Base-by-base conservation (phyloP, 2,888 invertebrate genomes). In the Tenthredo amoena region DNA sequence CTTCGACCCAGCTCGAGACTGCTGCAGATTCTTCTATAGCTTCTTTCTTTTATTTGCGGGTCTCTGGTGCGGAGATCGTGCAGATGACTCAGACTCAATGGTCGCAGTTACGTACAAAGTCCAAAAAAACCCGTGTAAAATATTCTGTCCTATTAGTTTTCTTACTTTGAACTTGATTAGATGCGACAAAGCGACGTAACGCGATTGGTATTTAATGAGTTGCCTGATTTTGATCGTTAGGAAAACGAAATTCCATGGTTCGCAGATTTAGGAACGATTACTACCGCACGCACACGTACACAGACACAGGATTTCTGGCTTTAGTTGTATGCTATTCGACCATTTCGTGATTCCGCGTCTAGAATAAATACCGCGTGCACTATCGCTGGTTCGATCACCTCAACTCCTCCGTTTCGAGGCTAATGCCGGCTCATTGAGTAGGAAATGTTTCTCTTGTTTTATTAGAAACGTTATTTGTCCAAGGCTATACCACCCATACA, bases 371-470 rank as follows among this genome's bases (percentile, higher is more conserved):
- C n/a, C 37, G 40, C 77, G 79, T 21, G n/a, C 12, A 37, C 77
- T 77, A 81, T 81, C 81, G 81, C 62, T 5, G 12, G 81, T 40
- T 81, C 81, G 81, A 81, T 81, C 81, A 40, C 40, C 81, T 58
- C 37, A 62, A 81, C 58, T 37, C 62, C 81, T 62, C 21, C 26
- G 77, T 77, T 77, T 74, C 77, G 47, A 55, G 77, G 77, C 55
- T 77, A 77, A 55, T 26, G 62, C 58, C 40, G 62, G 7, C 62
- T 62, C 81, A 40, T 37, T 26, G 62, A 77, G 81, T 40, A 81
- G n/a, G 81, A 81, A 77, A 77, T 77, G 55, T 77, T 77, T 55
- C 77, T 77, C 47, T 55, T 77, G 77, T 77, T 77, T 77, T 77
- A 50, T 77, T 55, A 40, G 81, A 81, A 81, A 40, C 62, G 81